Evolutionary conservation across 2,888 invertebrate species (phyloP), one percentile per base, ranked within the genome.

Genomic region (Platycnemis pennipes): DNA sequence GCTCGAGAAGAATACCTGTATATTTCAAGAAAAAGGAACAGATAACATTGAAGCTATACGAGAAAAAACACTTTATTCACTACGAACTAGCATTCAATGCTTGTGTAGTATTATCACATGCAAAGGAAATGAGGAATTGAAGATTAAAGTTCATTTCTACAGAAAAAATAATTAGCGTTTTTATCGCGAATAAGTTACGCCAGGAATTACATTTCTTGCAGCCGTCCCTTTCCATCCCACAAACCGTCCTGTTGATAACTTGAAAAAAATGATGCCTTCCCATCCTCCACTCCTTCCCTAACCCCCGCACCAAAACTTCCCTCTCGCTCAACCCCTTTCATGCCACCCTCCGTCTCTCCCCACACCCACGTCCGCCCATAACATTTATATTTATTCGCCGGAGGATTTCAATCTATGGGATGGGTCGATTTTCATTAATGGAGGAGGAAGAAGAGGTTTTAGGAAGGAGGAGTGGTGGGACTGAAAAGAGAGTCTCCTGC

Each of bases 391-490:
- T 91, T 91, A 91, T 91, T 91, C 91, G 26, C 63, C 11, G 44
- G 91, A 8, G 63, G 91, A 69, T 63, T 91, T 91, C 91, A 91
- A 91, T 91, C n/a, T 63, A 63, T 45, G n/a, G n/a, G 44, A 11
- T 63, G 69, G 91, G 63, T 91, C 91, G 91, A 91, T 91, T 91
- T 91, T 91, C 91, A 91, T 91, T 91, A 91, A 69, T 69, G 91
- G 91, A 44, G 44, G 26, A 56, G 56, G 53, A 56, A 22, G 89
- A 22, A 63, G 89, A 16, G 89, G 88, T 53, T 88, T 53, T 13
- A 31, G 88, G 37, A 11, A 26, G n/a, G n/a, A n/a, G 46, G 45
- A 45, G 88, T 19, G 87, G 45, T 4, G 45, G 45, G 88, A n/a
- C 19, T 19, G 26, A 26, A n/a, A 53, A 49, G 89, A 53, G 37